Conservation (phyloP, 64 coral and sea anemone genomes). For the Acropora tenuis region DNA sequence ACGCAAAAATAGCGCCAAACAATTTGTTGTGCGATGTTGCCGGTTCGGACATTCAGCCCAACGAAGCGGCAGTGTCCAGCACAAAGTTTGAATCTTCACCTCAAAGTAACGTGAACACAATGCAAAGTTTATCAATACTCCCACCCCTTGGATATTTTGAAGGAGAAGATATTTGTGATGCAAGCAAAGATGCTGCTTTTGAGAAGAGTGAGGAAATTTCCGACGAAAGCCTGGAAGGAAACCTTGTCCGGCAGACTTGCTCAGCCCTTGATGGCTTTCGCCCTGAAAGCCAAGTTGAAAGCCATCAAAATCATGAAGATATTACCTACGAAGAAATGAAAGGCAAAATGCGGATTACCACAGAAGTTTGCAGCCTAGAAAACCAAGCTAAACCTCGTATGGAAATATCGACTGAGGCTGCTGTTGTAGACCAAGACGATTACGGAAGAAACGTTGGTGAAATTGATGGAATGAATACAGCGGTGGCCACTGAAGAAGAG, state of each 20-base stretch:
- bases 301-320: background rate
- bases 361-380: background rate
- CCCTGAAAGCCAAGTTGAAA: background rate
- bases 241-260: background rate
- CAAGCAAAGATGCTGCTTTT: background rate
- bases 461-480: background rate
- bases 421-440: background rate
- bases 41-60: background rate
- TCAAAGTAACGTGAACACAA: background rate
- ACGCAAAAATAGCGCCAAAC: background rate
- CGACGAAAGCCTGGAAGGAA: background rate
- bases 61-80: conserved; percentile 10
- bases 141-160: background rate
- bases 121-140: conserved; percentile 33
- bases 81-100: conserved; percentile 1
- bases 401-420: background rate
- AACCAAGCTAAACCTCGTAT: background rate
- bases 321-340: background rate
- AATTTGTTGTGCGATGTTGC: background rate
- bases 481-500: background rate
- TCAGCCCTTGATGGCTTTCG: background rate
- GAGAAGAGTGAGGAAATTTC: background rate
- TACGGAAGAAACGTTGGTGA: background rate
- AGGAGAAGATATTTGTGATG: background rate
- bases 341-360: background rate